Conservation (phyloP, 2,888 invertebrate species). For the Pachliopta kotzebuea region DNA sequence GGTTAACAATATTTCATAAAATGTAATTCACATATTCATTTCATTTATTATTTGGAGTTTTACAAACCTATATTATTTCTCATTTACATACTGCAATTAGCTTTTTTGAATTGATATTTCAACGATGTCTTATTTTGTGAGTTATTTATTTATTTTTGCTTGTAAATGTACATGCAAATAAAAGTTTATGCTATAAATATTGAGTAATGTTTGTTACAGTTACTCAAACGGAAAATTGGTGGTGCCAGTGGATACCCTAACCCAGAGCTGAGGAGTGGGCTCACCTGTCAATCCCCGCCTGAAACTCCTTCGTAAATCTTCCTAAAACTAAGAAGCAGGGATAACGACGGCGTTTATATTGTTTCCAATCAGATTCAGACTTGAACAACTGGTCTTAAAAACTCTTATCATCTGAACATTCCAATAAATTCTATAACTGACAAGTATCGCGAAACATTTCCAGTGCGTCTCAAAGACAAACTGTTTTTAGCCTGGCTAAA, state of each 20-base stretch:
- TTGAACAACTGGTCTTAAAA: slow-evolving; percentile 8
- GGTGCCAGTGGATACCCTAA: slow-evolving; percentile 81
- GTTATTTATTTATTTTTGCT: not conserved
- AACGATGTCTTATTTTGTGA: not conserved
- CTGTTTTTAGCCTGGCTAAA: slow-evolving; percentile 43
- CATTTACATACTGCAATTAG: not conserved
- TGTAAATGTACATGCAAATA: not conserved
- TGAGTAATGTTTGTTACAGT: slow-evolving; percentile 66
- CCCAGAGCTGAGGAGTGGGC: slow-evolving; percentile 73
- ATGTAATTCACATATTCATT: slow-evolving; percentile 24
- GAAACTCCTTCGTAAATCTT: slow-evolving; percentile 67
- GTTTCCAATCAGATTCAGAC: slow-evolving; percentile 11
- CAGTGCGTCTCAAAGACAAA: slow-evolving; percentile 67
- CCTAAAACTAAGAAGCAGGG: slow-evolving; percentile 43
- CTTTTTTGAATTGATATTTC: not conserved
- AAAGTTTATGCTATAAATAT: slow-evolving; percentile 7
- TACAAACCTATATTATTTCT: slow-evolving; percentile 2
- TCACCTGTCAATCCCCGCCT: slow-evolving; percentile 64
- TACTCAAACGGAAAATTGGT: slow-evolving; percentile 81
- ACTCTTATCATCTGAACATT: slow-evolving; percentile 40
- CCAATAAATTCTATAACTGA: slow-evolving; percentile 37
- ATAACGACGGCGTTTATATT: not conserved
- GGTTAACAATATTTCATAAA: slow-evolving; percentile 54
- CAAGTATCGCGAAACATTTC: slow-evolving; percentile 35
- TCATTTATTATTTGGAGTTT: slow-evolving; percentile 20